Base-by-base conservation (phyloP, 2,888 invertebrate species). In the Thereva nobilitata region DNA sequence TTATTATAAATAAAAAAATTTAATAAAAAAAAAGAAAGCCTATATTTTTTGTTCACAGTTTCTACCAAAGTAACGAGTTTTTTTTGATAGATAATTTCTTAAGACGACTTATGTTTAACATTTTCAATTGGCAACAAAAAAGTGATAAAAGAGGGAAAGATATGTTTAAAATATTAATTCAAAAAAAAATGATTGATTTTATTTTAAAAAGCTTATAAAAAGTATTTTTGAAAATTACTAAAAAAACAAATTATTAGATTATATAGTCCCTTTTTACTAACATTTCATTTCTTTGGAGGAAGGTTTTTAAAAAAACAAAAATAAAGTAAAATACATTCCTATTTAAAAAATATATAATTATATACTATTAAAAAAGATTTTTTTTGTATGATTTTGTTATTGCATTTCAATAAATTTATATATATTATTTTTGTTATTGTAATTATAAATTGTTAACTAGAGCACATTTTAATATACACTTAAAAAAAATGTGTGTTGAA, bases 281-380 rank as follows among this genome's bases (percentile, higher is more conserved):
- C 6, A 50, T 50, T 34, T 50, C 23, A 9, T 7, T 50, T 50
- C 10, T 35, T 37, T 59, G 10, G 35, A 56, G 56, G 45, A 38
- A 23, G 40, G 49, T 40, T 9, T 7, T 40, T 50, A 37, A 38
- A 47, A 34, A 50, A 50, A 50, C 41, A 8, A n/a, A 1, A 12
- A 61, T 38, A 49, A 49, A 23, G 7, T 9, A 50, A 61, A 12
- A 56, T n/a, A 61, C 61, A 61, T 61, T 61, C 61, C 61, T 44
- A 50, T 40, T 59, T 49, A 50, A n/a, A 34, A 50, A 50, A 42
- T 49, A 9, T 61, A 50, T 61, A 8, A 5, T n/a, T 40, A 12
- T 6, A 38, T 37, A 10, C 38, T 8, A n/a, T 53, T 40, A 38
- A 38, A 40, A 41, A 50, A 41, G 7, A 57, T 57, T 44, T 57